Evolutionary conservation across 2,888 invertebrate species (phyloP).

Genomic region (Pollenia labialis): DNA sequence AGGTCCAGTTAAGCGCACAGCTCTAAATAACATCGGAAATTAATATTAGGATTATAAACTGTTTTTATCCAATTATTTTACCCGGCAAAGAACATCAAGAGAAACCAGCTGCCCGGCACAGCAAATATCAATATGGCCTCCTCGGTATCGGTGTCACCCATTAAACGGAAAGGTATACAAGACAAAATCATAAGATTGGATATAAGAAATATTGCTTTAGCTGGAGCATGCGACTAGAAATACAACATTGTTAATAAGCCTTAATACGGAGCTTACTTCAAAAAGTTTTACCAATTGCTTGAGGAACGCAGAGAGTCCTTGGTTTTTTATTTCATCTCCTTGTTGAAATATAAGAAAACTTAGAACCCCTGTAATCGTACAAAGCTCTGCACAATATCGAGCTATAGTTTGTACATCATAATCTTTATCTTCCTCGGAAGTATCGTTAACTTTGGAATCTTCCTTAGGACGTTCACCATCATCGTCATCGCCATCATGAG

Average conservation of each 20-base stretch:
- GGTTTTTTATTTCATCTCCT: slow-evolving; percentile 97
- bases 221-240: slow-evolving; percentile 94
- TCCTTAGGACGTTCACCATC: slow-evolving; percentile 79
- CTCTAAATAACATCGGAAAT: slow-evolving; percentile 85
- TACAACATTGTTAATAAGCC: background rate
- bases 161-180: slow-evolving; percentile 94
- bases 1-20: slow-evolving; percentile 97
- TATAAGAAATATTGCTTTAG: slow-evolving; percentile 95
- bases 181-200: slow-evolving; percentile 95
- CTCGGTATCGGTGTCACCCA: slow-evolving; percentile 90
- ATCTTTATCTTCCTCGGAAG: slow-evolving; percentile 78
- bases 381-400: slow-evolving; percentile 92
- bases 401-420: slow-evolving; percentile 84
- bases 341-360: slow-evolving; percentile 96
- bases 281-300: slow-evolving; percentile 91
- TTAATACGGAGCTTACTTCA: too few relatives aligned
- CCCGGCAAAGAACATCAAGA: slow-evolving; percentile 99
- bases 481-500: slow-evolving; percentile 79
- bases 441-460: background rate
- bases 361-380: slow-evolving; percentile 93
- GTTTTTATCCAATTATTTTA: slow-evolving; percentile 83
- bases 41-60: background rate
- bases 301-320: slow-evolving; percentile 94
- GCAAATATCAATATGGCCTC: slow-evolving; percentile 96
- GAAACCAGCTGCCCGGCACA: slow-evolving; percentile 98